Conservation (phyloP, 2,113 vertebrate genomes). For the Colossoma macropomum region DNA sequence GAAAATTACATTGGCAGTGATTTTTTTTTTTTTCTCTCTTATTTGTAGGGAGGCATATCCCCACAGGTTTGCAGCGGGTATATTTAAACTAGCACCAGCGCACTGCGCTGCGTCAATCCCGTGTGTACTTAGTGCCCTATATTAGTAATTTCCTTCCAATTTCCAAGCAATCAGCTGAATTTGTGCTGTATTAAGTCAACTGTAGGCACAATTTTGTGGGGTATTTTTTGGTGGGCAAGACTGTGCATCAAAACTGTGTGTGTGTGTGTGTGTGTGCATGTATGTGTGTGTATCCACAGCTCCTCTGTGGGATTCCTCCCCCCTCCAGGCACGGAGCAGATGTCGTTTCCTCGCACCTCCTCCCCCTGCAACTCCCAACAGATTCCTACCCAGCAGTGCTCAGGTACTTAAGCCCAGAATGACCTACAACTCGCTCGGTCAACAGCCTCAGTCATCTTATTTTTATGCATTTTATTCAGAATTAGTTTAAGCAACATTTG, state of each 20-base stretch:
- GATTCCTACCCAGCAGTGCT: conserved; percentile 84
- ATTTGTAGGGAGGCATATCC: conserved; percentile 10
- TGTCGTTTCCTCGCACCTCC: conserved; percentile 84
- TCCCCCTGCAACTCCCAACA: conserved; percentile 86
- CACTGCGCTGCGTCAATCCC: conserved; percentile 39
- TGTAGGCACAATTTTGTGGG: conserved; percentile 27
- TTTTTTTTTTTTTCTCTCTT: neutral
- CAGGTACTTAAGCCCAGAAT: conserved; percentile 75
- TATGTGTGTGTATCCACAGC: conserved; percentile 64
- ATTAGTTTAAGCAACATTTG: conserved; percentile 15
- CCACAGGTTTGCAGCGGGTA: conserved; percentile 14
- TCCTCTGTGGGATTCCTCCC: conserved; percentile 86
- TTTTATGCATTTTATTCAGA: conserved; percentile 2
- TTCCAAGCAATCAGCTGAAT: conserved; percentile 41
- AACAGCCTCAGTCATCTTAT: neutral
- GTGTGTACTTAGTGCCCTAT: conserved; percentile 36
- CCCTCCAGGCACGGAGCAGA: conserved; percentile 86
- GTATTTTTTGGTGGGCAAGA: neutral
- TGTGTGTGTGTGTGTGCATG: conserved; percentile 13
- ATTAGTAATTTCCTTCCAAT: conserved; percentile 50
- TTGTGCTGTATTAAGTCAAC: conserved; percentile 46
- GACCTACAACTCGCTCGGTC: conserved; percentile 42
- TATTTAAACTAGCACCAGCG: conserved; percentile 40
- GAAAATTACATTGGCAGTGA: conserved; percentile 47
- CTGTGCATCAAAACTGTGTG: neutral